Percentiles rank a stretch among this genome's conserved stretches.
Conservation (phyloP, 2,888 invertebrate genomes). For the Papilio protenor region DNA sequence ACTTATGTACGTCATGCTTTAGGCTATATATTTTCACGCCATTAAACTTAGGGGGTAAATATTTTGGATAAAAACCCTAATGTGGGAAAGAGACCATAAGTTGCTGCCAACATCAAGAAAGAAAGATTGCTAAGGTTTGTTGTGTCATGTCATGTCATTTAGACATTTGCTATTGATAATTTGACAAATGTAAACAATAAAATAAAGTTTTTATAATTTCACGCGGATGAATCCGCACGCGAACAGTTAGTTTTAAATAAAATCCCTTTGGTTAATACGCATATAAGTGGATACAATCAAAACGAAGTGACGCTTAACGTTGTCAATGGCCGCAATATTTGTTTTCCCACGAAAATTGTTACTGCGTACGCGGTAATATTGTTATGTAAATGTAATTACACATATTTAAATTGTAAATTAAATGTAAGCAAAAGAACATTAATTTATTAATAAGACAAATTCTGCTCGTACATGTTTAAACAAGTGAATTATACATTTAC, state of each 20-base stretch:
- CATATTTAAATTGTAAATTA: slow-evolving; percentile 12
- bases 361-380: neutral
- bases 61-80: no score
- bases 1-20: no score
- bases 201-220: no score
- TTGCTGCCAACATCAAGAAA: no score
- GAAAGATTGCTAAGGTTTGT: no score
- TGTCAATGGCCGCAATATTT: slow-evolving; percentile 10
- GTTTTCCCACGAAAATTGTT: neutral
- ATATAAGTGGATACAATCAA: slow-evolving; percentile 10
- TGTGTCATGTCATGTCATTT: no score
- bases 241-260: neutral
- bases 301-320: slow-evolving; percentile 2
- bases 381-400: slow-evolving; percentile 8
- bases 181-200: no score
- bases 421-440: slow-evolving; percentile 1
- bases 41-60: no score
- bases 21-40: no score
- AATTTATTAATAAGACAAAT: neutral
- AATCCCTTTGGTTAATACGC: neutral
- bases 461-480: neutral
- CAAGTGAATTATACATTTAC: neutral
- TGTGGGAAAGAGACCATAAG: no score
- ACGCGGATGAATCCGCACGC: no score
- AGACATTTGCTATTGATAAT: no score